Base-by-base conservation (phyloP, 2,888 invertebrate genomes). In the Ophion obscuratus region DNA sequence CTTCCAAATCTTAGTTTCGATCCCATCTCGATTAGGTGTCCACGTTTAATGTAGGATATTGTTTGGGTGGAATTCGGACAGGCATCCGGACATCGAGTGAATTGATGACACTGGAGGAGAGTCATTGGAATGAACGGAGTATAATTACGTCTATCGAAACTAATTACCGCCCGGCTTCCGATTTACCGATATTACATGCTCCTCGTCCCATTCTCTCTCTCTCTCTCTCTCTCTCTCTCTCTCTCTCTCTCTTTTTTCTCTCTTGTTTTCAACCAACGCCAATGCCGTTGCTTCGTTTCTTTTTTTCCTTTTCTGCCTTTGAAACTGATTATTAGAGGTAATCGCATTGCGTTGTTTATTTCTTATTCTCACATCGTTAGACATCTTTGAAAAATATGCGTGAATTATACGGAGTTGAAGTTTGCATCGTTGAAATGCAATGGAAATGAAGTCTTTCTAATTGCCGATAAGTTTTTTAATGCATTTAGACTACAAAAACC, bases 141-240 rank as follows among this genome's bases (percentile, higher is more conserved):
- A 66, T 27, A 31, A 47, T 67, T 47, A 66, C 83, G 77, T 78
- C 73, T 53, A 62, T 81, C 77, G 68, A 73, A 61, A 75, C 20
- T 75, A 79, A 82, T 87, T 77, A 83, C 61, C 40, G 75, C 74
- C 73, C 24, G 53, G 75, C 76, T 82, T 82, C 61, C 53, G 68
- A 62, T 76, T 61, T 24, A 67, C 57, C 61, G 64, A 71, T 62
- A 70, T 64, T 47, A 44, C 53, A 44, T 64, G 36, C 57, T 40
- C 62, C n/a, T 61, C 36, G 20, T 24, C 47, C 62, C 59, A 61
- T 68, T 36, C 36, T 80, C 36, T n/a, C 57, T 24, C n/a, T 66
- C 44, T 24, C 31, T 74, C 24, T 61, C 24, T 24, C 59, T 74
- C 44, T 44, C 74, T 40, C 24, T 53, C 61, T 68, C 44, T n/a